phyloP scores from a whole-genome alignment of 2,888 invertebrate species.

The Cryptocephalus primarius region DNA sequence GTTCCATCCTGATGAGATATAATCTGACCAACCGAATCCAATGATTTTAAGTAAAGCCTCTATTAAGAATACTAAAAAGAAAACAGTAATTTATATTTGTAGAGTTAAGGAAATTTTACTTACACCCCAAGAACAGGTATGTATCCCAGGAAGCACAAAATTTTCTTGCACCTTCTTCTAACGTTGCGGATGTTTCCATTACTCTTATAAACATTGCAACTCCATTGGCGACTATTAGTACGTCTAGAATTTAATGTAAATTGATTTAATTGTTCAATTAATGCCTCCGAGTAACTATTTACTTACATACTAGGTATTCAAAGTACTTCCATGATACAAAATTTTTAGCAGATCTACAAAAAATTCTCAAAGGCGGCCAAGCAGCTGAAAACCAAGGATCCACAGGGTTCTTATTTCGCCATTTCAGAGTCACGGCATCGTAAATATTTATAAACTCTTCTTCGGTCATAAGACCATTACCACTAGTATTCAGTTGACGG shows the following conservation, averaged over 20 bases:
- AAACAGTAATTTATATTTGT: background rate
- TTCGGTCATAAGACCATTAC: constrained; percentile 53
- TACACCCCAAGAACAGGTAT: constrained; percentile 56
- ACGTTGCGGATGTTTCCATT: constrained; percentile 46
- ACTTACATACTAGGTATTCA: constrained; percentile 61
- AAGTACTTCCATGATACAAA: constrained; percentile 64
- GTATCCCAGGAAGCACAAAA: constrained; percentile 70
- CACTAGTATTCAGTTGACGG: constrained; percentile 61
- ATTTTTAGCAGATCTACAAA: constrained; percentile 48
- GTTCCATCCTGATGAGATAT: constrained; percentile 78
- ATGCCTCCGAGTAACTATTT: background rate
- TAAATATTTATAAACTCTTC: constrained; percentile 65
- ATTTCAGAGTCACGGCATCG: constrained; percentile 60
- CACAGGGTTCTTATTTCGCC: constrained; percentile 59
- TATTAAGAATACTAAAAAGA: constrained; percentile 57
- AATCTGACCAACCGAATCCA: constrained; percentile 58
- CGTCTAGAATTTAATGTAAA: constrained; percentile 42
- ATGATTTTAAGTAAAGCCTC: constrained; percentile 65
- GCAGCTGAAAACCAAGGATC: constrained; percentile 64
- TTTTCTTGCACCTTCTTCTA: constrained; percentile 50
- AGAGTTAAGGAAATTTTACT: constrained; percentile 26
- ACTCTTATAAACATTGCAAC: constrained; percentile 63
- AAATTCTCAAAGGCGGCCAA: constrained; percentile 48
- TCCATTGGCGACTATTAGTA: constrained; percentile 62
- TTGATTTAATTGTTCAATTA: background rate